These are phyloP conservation scores for Darevskia nairensis DNA, from an alignment of 2,797 vertebrate species.

Conservation along the genomic window DNA sequence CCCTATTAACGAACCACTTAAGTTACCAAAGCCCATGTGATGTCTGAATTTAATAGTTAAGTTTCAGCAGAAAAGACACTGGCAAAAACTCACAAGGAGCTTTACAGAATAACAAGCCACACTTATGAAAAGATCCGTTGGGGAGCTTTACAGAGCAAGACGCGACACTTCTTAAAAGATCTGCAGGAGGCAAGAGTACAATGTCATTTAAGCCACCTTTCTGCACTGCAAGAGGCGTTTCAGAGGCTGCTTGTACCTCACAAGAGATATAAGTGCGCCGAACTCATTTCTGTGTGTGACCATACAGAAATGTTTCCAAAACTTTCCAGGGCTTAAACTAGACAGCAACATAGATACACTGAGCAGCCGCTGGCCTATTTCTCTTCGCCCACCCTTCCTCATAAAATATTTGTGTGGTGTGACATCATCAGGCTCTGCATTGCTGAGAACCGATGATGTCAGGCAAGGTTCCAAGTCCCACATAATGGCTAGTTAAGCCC, in stretches of 20 bases:
- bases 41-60: no score
- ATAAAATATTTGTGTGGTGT: background rate
- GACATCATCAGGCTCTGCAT: background rate
- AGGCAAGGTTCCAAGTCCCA: background rate
- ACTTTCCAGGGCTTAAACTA: background rate
- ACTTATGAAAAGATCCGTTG: background rate
- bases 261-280: background rate
- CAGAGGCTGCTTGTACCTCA: background rate
- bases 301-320: constrained; percentile 17
- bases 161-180: background rate
- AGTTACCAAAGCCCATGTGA: no score
- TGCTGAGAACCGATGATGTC: background rate
- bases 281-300: background rate
- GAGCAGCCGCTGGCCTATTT: no score
- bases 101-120: background rate
- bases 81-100: background rate
- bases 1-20: no score
- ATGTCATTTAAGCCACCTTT: constrained; percentile 6
- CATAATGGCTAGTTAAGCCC: background rate
- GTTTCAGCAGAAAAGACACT: background rate
- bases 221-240: background rate
- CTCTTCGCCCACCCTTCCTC: background rate
- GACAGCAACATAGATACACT: background rate
- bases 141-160: background rate
- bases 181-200: background rate